Evolutionary conservation across 2,888 invertebrate genomes (phyloP).

Genomic region (Pristionchus exspectatus): DNA sequence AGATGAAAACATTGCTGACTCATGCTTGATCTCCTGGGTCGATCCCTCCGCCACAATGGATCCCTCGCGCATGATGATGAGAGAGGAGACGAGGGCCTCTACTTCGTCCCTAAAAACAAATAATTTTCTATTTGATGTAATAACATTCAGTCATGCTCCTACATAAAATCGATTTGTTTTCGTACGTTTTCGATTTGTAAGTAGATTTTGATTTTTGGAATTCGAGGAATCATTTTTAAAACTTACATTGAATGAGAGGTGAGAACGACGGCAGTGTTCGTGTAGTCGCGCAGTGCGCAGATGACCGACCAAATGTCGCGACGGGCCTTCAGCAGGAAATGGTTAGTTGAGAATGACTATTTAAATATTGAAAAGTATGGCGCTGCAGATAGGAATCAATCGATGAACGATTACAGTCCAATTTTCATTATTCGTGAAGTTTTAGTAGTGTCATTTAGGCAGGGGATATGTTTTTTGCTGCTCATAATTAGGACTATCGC

Average conservation of each 20-base stretch:
- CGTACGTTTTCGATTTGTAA: not conserved
- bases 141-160: too few species aligned
- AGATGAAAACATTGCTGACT: not conserved
- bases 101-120: conserved; percentile 60
- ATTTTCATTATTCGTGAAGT: too few species aligned
- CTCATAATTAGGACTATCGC: too few species aligned
- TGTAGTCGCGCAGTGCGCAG: conserved; percentile 59
- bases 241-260: conserved; percentile 80
- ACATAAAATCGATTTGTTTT: too few species aligned
- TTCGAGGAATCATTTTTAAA: not conserved
- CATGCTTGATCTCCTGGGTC: conserved; percentile 72
- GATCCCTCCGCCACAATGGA: conserved; percentile 73
- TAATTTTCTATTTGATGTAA: not conserved
- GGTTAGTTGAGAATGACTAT: too few species aligned
- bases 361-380: too few species aligned
- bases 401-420: too few species aligned
- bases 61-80: conserved; percentile 75
- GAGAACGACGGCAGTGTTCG: conserved; percentile 79
- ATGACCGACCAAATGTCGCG: conserved; percentile 82
- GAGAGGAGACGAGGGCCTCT: conserved; percentile 73
- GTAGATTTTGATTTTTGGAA: not conserved
- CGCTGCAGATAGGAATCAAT: too few species aligned
- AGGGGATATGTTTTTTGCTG: too few species aligned
- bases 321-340: conserved; percentile 81
- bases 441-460: too few species aligned